Conservation (phyloP, 2,888 invertebrate species). For the Thera obeliscata region DNA sequence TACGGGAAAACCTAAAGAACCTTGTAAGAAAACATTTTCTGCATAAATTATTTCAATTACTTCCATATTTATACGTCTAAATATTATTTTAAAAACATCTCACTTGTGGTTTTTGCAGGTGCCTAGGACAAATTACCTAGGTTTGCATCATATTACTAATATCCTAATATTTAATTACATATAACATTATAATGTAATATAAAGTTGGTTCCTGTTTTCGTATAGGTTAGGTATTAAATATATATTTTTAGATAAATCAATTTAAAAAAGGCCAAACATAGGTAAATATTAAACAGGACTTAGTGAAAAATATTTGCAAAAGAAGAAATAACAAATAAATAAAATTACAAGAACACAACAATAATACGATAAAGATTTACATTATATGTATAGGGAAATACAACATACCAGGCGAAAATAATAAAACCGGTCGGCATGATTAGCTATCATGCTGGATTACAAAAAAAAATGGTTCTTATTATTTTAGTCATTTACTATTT, state of each 20-base stretch:
- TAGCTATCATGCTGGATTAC: too few relatives aligned
- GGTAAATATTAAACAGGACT: not conserved
- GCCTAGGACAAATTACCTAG: constrained; percentile 48
- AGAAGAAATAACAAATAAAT: not conserved
- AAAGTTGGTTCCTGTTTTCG: constrained; percentile 45
- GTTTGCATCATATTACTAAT: not conserved
- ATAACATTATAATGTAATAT: constrained; percentile 32
- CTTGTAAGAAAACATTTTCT: constrained; percentile 30
- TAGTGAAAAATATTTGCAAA: not conserved
- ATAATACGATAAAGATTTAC: too few relatives aligned
- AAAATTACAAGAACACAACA: too few relatives aligned
- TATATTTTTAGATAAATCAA: constrained; percentile 27
- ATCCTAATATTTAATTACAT: constrained; percentile 34
- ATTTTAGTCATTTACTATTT: too few relatives aligned
- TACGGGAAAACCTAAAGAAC: constrained; percentile 18
- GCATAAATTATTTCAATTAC: constrained; percentile 44
- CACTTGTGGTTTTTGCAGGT: constrained; percentile 67
- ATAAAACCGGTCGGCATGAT: too few relatives aligned
- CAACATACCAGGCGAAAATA: too few relatives aligned
- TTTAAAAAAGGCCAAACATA: not conserved
- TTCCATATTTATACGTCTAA: constrained; percentile 50
- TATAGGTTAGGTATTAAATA: constrained; percentile 37
- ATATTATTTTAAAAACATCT: constrained; percentile 66
- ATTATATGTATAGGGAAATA: too few relatives aligned
- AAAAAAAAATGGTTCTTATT: too few relatives aligned